Evolutionary conservation across 2,888 invertebrate genomes (phyloP).

Genomic region (Chrysolina oricalcia): DNA sequence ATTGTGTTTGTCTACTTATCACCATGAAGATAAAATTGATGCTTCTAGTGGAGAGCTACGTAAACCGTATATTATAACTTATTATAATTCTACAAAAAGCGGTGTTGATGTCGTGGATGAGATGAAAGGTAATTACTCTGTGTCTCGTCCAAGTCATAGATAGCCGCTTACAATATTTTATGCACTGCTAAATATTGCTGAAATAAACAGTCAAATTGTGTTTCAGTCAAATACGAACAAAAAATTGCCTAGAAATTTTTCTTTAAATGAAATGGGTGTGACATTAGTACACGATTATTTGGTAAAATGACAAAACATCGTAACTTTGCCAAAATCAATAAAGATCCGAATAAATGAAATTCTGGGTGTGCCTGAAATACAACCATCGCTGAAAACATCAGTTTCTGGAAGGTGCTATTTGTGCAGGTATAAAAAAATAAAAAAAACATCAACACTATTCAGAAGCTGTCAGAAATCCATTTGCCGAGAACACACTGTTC

Average conservation of each 20-base stretch:
- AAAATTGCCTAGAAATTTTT: background rate
- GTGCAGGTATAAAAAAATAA: slow-evolving; percentile 8
- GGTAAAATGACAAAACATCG: slow-evolving; percentile 24
- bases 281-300: background rate
- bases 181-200: slow-evolving; percentile 32
- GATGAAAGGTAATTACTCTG: slow-evolving; percentile 21
- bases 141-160: slow-evolving; percentile 25
- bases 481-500: slow-evolving; percentile 23
- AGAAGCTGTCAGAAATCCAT: slow-evolving; percentile 22
- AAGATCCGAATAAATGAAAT: slow-evolving; percentile 18
- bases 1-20: slow-evolving; percentile 24
- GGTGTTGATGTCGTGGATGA: slow-evolving; percentile 1
- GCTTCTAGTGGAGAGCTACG: slow-evolving; percentile 20
- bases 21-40: slow-evolving; percentile 25
- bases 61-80: slow-evolving; percentile 14
- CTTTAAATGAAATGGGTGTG: background rate
- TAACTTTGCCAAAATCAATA: slow-evolving; percentile 23
- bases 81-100: slow-evolving; percentile 3
- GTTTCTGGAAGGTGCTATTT: slow-evolving; percentile 22
- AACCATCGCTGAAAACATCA: slow-evolving; percentile 18
- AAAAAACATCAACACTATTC: slow-evolving; percentile 23
- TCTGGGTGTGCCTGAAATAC: slow-evolving; percentile 22
- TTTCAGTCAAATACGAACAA: slow-evolving; percentile 3
- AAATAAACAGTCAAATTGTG: slow-evolving; percentile 5
- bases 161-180: slow-evolving; percentile 15